Evolutionary conservation across 2,797 vertebrate species (phyloP).

Genomic region (Lepilemur ruficaudatus): DNA sequence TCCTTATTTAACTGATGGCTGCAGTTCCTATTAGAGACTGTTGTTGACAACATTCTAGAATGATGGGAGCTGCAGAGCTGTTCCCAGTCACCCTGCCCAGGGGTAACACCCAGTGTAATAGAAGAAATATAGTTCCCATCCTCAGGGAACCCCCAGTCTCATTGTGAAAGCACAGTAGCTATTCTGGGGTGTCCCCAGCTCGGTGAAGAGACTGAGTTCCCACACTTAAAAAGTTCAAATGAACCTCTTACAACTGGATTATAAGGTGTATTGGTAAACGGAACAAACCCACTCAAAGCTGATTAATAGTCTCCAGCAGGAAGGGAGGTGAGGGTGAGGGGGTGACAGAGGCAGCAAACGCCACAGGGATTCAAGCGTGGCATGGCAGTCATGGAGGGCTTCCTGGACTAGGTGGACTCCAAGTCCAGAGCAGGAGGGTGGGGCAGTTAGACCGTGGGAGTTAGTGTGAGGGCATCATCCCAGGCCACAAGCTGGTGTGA

Average conservation of each 20-base stretch:
- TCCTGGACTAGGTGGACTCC: rapidly evolving
- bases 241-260: neutral
- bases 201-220: neutral
- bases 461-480: neutral
- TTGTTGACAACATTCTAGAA: neutral
- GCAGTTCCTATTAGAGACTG: neutral
- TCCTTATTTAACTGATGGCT: neutral
- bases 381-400: neutral
- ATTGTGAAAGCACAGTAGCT: neutral
- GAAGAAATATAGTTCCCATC: neutral
- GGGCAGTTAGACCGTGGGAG: no score
- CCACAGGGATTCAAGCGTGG: neutral
- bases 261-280: neutral
- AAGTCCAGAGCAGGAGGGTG: neutral
- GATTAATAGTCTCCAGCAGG: no score
- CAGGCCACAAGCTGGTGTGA: neutral
- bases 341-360: rapidly evolving
- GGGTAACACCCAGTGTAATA: neutral
- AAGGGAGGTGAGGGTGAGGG: neutral
- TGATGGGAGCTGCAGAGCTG: neutral
- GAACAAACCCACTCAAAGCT: neutral
- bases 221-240: neutral
- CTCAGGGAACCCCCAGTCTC: neutral
- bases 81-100: neutral
- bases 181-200: no score